phyloP scores from a whole-genome alignment of 2,888 invertebrate species.

The Oithona nana region DNA sequence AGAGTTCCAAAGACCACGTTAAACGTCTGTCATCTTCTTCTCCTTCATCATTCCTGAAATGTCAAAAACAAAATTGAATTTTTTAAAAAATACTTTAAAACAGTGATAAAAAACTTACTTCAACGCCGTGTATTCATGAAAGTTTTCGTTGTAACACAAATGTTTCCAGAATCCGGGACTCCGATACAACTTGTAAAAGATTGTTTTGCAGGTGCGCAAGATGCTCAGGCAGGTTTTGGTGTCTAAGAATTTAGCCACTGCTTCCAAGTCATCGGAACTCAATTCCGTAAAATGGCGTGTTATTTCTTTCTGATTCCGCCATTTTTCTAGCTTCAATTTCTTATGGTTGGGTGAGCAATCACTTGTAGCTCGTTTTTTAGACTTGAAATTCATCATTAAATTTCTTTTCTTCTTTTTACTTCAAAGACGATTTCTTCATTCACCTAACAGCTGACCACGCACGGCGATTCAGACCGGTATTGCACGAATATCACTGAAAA shows the following conservation, averaged over 20 bases:
- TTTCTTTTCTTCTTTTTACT: too few relatives aligned
- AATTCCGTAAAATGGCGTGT: neutral
- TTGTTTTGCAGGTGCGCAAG: neutral
- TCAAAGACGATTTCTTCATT: too few relatives aligned
- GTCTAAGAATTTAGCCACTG: neutral
- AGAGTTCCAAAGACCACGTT: neutral
- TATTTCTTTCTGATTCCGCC: neutral
- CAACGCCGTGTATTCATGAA: neutral
- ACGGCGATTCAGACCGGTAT: too few relatives aligned
- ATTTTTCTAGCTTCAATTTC: neutral
- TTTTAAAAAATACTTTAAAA: too few relatives aligned
- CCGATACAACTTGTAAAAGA: neutral
- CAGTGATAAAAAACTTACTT: too few relatives aligned
- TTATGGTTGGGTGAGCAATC: neutral
- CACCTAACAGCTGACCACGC: too few relatives aligned
- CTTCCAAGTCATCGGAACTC: neutral
- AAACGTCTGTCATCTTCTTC: neutral
- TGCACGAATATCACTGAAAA: too few relatives aligned
- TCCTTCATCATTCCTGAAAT: neutral
- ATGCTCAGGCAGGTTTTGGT: neutral
- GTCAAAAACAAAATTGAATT: too few relatives aligned
- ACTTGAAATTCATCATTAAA: too few relatives aligned
- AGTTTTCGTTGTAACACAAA: neutral
- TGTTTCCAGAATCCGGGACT: neutral
- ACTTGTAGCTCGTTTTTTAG: neutral